Evolutionary conservation across 2,797 vertebrate genomes (phyloP), one percentile per base, ranked within the genome.

Genomic region (Pipistrellus pygmaeus): DNA sequence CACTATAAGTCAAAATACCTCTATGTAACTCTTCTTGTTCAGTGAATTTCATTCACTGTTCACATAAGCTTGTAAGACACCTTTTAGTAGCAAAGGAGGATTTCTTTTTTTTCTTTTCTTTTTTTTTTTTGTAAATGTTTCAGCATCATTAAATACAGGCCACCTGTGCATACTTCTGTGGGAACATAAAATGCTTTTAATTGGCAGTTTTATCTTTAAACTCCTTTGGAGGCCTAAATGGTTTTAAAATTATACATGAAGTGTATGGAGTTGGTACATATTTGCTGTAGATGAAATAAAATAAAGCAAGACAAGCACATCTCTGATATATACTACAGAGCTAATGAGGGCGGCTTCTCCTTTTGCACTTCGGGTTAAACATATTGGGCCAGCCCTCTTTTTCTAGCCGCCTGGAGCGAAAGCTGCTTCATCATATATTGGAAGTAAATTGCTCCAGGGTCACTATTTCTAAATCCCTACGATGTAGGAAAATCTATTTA

Each of bases 201-300:
- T 64, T 85, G 25, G n/a, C 76, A 12, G 7, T 83, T 91, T 88
- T 80, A 21, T 72, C 72, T 85, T 82, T 92, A 85, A 85, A 90
- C n/a, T 44, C 6, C 5, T 91, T 30, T 90, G 55, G 51, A 38
- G 11, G 14, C 7, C 32, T 75, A 53, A 62, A 80, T 13, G 11
- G 0, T 84, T 95, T 90, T 62, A 66, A 91, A 90, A 76, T 80
- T 41, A 83, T 44, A 53, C 46, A 88, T 3, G 35, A 35, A 87
- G 12, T 7, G 5, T 84, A 14, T 20, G 0, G 41, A 25, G 3
- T 68, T 11, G 18, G 21, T 38, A n/a, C 5, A 30, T 62, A 9
- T 14, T 8, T 82, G 14, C 55, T n/a, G 5, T 18, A 77, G 62
- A 90, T 72, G 1, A 27, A 41, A 35, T 30, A 55, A 82, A 82